These are phyloP conservation scores for Ormyrus labotus DNA, from an alignment of 2,888 invertebrate species.

Conservation along the genomic window DNA sequence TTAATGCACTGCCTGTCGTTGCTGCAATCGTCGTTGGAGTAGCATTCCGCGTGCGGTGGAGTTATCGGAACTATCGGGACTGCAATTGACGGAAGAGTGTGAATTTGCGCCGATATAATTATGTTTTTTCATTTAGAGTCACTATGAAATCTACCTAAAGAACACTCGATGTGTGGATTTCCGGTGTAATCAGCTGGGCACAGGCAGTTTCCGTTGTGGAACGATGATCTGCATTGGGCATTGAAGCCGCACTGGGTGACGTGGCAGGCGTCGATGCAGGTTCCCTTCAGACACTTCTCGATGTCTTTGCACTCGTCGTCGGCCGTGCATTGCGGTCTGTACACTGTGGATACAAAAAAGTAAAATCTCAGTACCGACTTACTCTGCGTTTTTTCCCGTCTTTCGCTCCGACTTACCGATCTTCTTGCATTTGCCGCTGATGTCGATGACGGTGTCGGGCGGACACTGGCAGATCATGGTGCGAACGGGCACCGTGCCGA, in stretches of 20 bases:
- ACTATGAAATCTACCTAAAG: slow-evolving; percentile 75
- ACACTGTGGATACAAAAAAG: slow-evolving; percentile 45
- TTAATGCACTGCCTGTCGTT: slow-evolving; percentile 86
- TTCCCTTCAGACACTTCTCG: slow-evolving; percentile 86
- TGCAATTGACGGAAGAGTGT: slow-evolving; percentile 45
- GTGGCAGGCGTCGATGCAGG: slow-evolving; percentile 87
- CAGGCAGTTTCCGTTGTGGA: slow-evolving; percentile 86
- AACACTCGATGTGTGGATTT: slow-evolving; percentile 88
- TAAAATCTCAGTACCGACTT: background rate
- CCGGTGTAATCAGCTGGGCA: slow-evolving; percentile 88
- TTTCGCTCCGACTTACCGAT: slow-evolving; percentile 69
- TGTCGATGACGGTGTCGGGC: slow-evolving; percentile 86
- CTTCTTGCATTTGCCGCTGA: slow-evolving; percentile 83
- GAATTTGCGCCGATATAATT: background rate
- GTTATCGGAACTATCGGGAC: slow-evolving; percentile 68
- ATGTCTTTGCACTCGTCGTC: slow-evolving; percentile 86
- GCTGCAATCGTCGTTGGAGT: slow-evolving; percentile 86
- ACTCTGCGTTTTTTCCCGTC: no score
- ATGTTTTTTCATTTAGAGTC: background rate
- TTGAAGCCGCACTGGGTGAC: slow-evolving; percentile 88
- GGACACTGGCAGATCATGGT: slow-evolving; percentile 93
- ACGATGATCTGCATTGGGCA: slow-evolving; percentile 86
- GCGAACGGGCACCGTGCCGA: slow-evolving; percentile 87
- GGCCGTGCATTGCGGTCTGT: slow-evolving; percentile 77
- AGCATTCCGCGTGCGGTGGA: slow-evolving; percentile 81